These are phyloP conservation scores for Lycaena phlaeas DNA, from an alignment of 2,888 invertebrate species.

Conservation along the genomic window DNA sequence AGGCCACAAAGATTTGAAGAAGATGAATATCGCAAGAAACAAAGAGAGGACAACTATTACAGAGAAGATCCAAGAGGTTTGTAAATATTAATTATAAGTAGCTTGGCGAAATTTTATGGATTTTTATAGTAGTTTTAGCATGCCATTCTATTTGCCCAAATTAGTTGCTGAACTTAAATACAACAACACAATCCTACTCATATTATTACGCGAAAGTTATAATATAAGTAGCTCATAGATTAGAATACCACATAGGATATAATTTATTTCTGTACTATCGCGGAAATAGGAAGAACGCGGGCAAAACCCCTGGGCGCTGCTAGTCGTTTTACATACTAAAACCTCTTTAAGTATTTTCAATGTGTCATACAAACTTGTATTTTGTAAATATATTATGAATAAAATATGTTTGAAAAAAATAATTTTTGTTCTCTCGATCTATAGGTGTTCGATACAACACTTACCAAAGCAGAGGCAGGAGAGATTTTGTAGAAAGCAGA, in stretches of 20 bases:
- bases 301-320: no score
- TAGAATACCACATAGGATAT: no score
- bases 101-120: not conserved
- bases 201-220: no score
- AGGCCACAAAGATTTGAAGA: constrained; percentile 31
- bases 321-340: no score
- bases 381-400: no score
- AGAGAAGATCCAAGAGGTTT: constrained; percentile 47
- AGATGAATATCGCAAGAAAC: constrained; percentile 41
- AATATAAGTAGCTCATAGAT: no score
- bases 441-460: constrained; percentile 48
- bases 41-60: constrained; percentile 40
- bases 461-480: constrained; percentile 42
- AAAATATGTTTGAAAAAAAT: no score
- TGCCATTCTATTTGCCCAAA: no score
- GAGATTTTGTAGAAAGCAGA: constrained; percentile 39
- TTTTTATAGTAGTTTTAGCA: not conserved
- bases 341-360: not conserved
- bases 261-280: no score
- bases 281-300: no score
- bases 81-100: not conserved
- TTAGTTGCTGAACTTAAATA: no score
- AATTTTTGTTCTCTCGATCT: constrained; percentile 11
- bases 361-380: not conserved
- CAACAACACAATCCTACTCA: no score